phyloP scores from a whole-genome alignment of 2,888 invertebrate species.

The Erpobdella octoculata region DNA sequence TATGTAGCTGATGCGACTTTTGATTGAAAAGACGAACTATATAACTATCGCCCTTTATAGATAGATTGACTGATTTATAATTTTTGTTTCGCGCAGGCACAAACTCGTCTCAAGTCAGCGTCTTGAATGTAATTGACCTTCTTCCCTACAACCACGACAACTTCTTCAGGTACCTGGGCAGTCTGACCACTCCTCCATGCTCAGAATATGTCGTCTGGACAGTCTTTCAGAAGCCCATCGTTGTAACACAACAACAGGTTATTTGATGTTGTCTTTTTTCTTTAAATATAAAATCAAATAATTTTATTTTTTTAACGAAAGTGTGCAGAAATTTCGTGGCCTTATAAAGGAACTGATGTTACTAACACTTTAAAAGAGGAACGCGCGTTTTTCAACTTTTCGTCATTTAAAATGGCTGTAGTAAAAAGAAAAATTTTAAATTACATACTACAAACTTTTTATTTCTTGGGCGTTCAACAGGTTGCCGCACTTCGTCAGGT shows the following conservation, averaged over 20 bases:
- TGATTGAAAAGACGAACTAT: too few relatives aligned
- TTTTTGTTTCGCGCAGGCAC: too few relatives aligned
- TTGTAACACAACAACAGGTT: constrained; percentile 9
- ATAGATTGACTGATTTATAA: too few relatives aligned
- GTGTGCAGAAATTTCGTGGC: too few relatives aligned
- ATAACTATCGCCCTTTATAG: too few relatives aligned
- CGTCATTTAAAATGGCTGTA: too few relatives aligned
- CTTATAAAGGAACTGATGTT: too few relatives aligned
- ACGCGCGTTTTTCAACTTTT: too few relatives aligned
- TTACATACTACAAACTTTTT: background rate
- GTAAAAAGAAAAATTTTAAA: too few relatives aligned
- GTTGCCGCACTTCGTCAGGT: constrained; percentile 10
- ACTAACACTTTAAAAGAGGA: too few relatives aligned
- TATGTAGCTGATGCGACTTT: too few relatives aligned
- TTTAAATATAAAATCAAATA: background rate
- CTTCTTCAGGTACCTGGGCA: constrained; percentile 20
- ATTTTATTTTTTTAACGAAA: background rate
- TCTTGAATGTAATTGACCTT: background rate
- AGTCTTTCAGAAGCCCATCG: constrained; percentile 22
- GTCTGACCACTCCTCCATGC: constrained; percentile 28
- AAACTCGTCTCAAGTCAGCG: too few relatives aligned
- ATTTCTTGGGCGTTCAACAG: background rate
- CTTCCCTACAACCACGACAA: background rate
- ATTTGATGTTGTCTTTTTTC: background rate
- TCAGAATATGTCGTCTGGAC: constrained; percentile 26